phyloP scores from a whole-genome alignment of 2,113 vertebrate genomes.

The Bubo bubo region DNA sequence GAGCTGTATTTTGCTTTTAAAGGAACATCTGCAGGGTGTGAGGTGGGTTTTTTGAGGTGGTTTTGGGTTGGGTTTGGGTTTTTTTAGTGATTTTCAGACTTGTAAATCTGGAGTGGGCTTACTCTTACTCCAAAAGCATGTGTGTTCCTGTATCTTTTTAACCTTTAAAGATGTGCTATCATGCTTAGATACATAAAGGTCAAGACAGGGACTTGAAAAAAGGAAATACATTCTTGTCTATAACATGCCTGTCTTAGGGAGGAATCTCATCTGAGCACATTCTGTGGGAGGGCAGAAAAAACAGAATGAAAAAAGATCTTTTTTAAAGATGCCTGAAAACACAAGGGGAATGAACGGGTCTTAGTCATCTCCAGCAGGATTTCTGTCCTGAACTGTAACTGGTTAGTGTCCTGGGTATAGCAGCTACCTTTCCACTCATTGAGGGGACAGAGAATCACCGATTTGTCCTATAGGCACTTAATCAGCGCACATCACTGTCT shows the following conservation, averaged over 20 bases:
- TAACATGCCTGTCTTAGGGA: fast-evolving
- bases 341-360: background rate
- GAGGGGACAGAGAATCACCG: background rate
- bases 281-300: background rate
- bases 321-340: background rate
- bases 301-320: background rate
- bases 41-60: background rate
- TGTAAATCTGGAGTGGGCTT: background rate
- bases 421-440: background rate
- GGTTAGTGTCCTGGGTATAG: background rate
- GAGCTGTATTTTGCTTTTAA: background rate
- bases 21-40: background rate
- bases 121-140: background rate
- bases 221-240: background rate
- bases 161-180: background rate
- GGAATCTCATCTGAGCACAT: background rate
- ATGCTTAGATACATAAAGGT: background rate
- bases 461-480: background rate
- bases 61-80: fast-evolving
- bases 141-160: background rate
- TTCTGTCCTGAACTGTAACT: background rate
- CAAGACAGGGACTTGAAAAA: background rate
- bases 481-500: background rate
- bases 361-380: background rate
- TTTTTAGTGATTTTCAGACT: background rate